Conservation (phyloP, 2,797 vertebrate genomes). For the Enteromius viviparus region DNA sequence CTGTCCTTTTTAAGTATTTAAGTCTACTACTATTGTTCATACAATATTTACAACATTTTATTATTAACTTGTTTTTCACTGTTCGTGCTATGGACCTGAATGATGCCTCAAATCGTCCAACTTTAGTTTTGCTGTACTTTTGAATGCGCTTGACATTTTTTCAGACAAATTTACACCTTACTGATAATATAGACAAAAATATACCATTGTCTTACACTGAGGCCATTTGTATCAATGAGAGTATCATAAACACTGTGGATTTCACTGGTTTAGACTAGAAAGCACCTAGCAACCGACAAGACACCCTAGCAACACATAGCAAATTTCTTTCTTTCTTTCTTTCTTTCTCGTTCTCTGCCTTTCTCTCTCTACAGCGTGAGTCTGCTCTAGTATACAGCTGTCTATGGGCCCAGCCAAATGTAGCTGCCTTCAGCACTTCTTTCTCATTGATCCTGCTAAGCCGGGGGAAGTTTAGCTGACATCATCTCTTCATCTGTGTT, state of each 20-base stretch:
- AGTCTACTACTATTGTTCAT: not conserved
- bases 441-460: constrained; percentile 71
- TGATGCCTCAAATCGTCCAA: not conserved
- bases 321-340: constrained; percentile 5
- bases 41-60: not conserved
- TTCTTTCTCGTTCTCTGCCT: not conserved
- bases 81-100: not conserved
- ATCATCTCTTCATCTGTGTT: constrained; percentile 71
- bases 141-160: not conserved
- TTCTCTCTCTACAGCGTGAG: constrained; percentile 14
- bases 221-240: not conserved
- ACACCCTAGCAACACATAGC: not conserved
- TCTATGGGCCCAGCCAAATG: constrained; percentile 54
- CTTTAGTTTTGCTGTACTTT: not conserved
- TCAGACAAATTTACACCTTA: not conserved
- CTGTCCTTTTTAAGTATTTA: constrained; percentile 6
- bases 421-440: constrained; percentile 74
- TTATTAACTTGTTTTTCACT: not conserved
- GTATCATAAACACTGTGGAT: not conserved
- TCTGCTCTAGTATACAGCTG: constrained; percentile 42
- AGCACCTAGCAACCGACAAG: not conserved
- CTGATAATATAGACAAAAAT: not conserved
- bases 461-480: constrained; percentile 73
- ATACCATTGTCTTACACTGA: not conserved
- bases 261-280: not conserved